These are phyloP conservation scores for Lanius ludovicianus DNA, from an alignment of 2,113 vertebrate genomes.

Conservation along the genomic window DNA sequence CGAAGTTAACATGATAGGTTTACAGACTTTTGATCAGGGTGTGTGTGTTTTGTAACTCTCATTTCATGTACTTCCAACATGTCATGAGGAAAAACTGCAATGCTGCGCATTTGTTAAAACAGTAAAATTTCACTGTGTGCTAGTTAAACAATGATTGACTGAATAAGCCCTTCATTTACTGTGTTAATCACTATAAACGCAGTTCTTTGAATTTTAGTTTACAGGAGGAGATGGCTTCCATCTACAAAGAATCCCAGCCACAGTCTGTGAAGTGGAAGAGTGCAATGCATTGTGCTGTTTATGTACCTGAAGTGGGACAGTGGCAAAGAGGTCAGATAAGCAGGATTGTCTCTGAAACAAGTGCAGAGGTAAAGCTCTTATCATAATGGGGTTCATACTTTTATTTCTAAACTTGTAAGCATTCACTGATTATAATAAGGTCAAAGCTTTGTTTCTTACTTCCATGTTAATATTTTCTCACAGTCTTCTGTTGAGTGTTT, in stretches of 20 bases:
- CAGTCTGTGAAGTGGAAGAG: conserved; percentile 76
- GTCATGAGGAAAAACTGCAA: not conserved
- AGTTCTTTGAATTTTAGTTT: conserved; percentile 71
- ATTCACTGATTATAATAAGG: not conserved
- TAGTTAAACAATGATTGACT: not conserved
- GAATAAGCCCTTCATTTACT: not conserved
- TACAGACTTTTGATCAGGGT: not conserved
- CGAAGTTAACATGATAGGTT: not conserved
- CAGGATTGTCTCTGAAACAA: conserved; percentile 70
- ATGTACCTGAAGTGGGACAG: conserved; percentile 66
- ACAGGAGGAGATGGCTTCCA: conserved; percentile 76
- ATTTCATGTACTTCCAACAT: not conserved
- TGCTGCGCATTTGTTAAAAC: not conserved
- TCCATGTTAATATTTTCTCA: not conserved
- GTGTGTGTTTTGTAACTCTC: not conserved
- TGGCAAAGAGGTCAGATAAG: conserved; percentile 87
- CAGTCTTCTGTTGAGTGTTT: not conserved
- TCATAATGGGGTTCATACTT: rapidly evolving
- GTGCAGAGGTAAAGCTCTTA: conserved; percentile 78
- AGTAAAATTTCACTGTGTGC: not conserved
- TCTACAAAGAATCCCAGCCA: conserved; percentile 72
- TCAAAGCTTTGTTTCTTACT: not conserved
- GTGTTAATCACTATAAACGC: not conserved
- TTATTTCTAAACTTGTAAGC: not conserved
- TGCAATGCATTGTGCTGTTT: conserved; percentile 84